Evolutionary conservation across 2,113 vertebrate species (phyloP).

Genomic region (Rhagologus leucostigma): DNA sequence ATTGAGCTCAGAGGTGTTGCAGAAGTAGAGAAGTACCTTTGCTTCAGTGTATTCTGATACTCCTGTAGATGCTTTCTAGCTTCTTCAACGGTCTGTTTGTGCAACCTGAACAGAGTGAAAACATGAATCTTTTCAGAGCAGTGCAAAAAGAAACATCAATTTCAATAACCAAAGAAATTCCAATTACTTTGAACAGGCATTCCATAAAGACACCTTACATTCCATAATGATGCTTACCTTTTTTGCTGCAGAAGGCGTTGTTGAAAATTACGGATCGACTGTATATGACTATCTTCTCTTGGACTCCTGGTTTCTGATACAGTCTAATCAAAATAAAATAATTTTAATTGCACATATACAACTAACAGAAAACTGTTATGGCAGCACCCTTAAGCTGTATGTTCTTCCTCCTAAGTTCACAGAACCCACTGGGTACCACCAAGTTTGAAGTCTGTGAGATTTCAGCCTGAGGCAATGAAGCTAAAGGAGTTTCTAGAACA

Average conservation of each 20-base stretch:
- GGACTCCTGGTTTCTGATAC: not conserved
- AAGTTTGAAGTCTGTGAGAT: not conserved
- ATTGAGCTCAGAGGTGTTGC: not conserved
- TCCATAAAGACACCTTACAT: not conserved
- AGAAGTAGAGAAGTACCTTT: constrained; percentile 55
- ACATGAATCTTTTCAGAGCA: not conserved
- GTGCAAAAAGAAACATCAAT: not conserved
- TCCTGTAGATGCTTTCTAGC: constrained; percentile 80
- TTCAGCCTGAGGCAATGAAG: not conserved
- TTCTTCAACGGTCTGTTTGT: constrained; percentile 77
- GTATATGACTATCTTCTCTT: constrained; percentile 61
- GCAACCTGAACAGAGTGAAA: constrained; percentile 68
- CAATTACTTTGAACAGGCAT: not conserved
- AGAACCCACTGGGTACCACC: not conserved
- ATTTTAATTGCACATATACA: not conserved
- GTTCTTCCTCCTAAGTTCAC: not conserved
- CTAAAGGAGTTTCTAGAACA: not conserved
- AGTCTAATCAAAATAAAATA: constrained; percentile 43
- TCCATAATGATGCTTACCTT: constrained; percentile 65
- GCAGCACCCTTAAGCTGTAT: not conserved
- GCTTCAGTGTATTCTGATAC: constrained; percentile 79
- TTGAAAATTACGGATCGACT: constrained; percentile 78
- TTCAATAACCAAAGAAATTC: not conserved
- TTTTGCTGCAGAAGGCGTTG: constrained; percentile 83
- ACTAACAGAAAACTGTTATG: not conserved